These are phyloP conservation scores for Strigops habroptila DNA, from an alignment of 2,113 vertebrate species.

Conservation along the genomic window DNA sequence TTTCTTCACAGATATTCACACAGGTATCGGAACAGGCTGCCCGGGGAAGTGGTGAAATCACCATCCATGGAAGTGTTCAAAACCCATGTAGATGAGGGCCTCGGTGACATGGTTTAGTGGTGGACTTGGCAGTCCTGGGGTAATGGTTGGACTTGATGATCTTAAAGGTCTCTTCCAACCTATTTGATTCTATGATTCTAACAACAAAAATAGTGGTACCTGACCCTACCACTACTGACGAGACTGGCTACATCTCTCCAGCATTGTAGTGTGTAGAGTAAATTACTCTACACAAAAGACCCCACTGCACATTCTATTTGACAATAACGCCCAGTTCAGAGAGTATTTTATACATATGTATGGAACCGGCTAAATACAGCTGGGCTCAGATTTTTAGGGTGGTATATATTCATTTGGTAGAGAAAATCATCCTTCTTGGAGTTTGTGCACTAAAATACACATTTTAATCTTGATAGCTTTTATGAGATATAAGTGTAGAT, in stretches of 20 bases:
- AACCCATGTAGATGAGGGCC: not conserved
- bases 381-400: not conserved
- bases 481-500: rapidly evolving
- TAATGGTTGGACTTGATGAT: not conserved
- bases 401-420: not conserved
- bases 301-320: not conserved
- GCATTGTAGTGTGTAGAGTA: too few relatives aligned
- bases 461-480: not conserved
- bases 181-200: not conserved
- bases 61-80: not conserved
- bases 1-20: not conserved
- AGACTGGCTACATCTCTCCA: not conserved
- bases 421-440: not conserved
- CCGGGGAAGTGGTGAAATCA: not conserved
- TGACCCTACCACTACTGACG: not conserved
- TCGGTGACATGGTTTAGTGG: not conserved
- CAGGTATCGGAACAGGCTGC: not conserved
- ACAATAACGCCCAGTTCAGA: not conserved
- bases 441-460: not conserved
- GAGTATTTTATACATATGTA: not conserved
- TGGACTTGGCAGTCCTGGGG: not conserved
- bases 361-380: not conserved
- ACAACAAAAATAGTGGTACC: not conserved
- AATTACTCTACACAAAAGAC: not conserved
- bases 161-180: not conserved